phyloP scores from a whole-genome alignment of 2,888 invertebrate genomes.

The Dryobotodes eremita region DNA sequence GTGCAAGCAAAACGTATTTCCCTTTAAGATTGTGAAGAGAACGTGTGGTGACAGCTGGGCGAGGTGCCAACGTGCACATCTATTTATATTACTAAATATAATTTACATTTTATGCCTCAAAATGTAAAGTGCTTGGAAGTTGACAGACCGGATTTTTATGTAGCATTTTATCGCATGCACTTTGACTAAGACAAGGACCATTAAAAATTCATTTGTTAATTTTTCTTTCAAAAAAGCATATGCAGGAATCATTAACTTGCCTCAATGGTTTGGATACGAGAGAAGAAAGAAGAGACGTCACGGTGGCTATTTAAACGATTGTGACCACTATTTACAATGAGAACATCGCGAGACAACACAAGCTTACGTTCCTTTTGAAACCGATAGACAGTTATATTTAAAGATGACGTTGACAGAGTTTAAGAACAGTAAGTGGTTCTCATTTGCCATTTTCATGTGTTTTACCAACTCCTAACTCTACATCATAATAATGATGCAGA shows the following conservation, averaged over 20 bases:
- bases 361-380: neutral
- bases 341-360: neutral
- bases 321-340: neutral
- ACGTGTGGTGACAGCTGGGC: constrained; percentile 24
- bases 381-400: neutral
- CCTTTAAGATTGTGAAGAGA: neutral
- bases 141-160: neutral
- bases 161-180: neutral
- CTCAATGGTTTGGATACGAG: no score
- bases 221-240: neutral
- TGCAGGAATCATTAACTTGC: neutral
- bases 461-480: neutral
- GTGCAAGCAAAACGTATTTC: constrained; percentile 20
- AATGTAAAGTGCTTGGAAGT: neutral
- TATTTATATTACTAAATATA: neutral
- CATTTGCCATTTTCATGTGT: neutral
- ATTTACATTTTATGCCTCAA: constrained; percentile 10
- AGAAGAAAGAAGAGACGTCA: neutral
- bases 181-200: neutral
- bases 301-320: neutral
- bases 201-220: neutral
- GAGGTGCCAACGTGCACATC: constrained; percentile 26
- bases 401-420: neutral
- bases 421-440: neutral
- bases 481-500: neutral